Conservation (phyloP, 1,140 invertebrate species). For the Antheraea mylitta region DNA sequence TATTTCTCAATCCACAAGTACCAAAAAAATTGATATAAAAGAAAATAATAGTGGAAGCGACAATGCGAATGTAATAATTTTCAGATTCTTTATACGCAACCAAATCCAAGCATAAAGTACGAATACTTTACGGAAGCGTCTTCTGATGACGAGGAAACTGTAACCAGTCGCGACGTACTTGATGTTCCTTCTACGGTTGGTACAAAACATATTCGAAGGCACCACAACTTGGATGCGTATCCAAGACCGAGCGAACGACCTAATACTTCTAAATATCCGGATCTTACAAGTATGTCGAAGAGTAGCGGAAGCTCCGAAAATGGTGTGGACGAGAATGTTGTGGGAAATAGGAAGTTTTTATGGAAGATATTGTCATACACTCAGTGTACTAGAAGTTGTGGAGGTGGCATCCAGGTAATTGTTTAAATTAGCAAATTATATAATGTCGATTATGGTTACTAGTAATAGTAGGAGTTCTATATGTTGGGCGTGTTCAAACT, state of each 20-base stretch:
- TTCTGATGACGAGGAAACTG: conserved; percentile 51
- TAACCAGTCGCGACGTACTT: conserved; percentile 33
- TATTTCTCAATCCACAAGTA: too few relatives aligned
- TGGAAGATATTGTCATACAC: conserved; percentile 90
- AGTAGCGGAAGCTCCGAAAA: conserved; percentile 28
- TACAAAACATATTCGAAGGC: conserved; percentile 58
- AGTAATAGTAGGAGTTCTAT: too few relatives aligned
- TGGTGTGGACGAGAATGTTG: conserved; percentile 43
- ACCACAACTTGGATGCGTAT: conserved; percentile 52
- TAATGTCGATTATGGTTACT: too few relatives aligned
- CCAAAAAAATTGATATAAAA: too few relatives aligned
- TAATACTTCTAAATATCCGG: conserved; percentile 30
- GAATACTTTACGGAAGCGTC: conserved; percentile 84
- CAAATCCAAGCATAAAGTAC: conserved; percentile 92
- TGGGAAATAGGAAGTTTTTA: conserved; percentile 81
- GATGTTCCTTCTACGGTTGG: conserved; percentile 33
- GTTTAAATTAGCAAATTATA: neutral
- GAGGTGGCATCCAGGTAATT: conserved; percentile 83
- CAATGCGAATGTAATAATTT: conserved; percentile 36
- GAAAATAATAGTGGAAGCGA: too few relatives aligned
- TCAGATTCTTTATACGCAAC: conserved; percentile 87
- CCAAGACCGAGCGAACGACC: conserved; percentile 20
- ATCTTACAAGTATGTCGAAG: conserved; percentile 38
- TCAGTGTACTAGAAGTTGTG: conserved; percentile 88
- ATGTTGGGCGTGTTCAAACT: too few relatives aligned